These are phyloP conservation scores for Pygoscelis adeliae DNA, from an alignment of 2,113 vertebrate species.

Conservation along the genomic window DNA sequence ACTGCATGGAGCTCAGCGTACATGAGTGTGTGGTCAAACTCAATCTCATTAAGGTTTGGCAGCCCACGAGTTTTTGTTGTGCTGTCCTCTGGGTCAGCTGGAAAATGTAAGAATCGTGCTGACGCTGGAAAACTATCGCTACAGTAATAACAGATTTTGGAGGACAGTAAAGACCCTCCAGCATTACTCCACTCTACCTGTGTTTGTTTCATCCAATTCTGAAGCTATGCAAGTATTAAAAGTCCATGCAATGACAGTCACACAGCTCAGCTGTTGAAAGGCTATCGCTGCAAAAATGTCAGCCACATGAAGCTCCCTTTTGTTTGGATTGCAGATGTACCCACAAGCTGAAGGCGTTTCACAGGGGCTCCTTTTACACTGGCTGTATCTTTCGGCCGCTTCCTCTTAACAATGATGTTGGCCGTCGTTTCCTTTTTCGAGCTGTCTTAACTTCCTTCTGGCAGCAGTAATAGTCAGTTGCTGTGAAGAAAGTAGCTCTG, in stretches of 20 bases:
- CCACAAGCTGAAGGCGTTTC: not conserved
- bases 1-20: not conserved
- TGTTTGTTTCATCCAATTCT: not conserved
- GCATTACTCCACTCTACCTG: not conserved
- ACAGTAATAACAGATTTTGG: not conserved
- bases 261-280: not conserved
- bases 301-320: not conserved
- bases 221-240: not conserved
- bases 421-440: not conserved
- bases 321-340: not conserved
- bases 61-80: not conserved
- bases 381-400: fast-evolving
- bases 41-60: not conserved
- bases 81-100: not conserved
- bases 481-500: not conserved
- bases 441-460: not conserved
- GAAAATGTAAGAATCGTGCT: not conserved
- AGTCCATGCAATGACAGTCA: not conserved
- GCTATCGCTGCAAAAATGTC: not conserved
- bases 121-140: not conserved
- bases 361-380: not conserved
- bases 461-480: not conserved
- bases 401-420: not conserved
- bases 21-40: not conserved
- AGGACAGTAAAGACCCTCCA: not conserved